phyloP scores from a whole-genome alignment of 2,888 invertebrate genomes.

The Plagiodera versicolora region DNA sequence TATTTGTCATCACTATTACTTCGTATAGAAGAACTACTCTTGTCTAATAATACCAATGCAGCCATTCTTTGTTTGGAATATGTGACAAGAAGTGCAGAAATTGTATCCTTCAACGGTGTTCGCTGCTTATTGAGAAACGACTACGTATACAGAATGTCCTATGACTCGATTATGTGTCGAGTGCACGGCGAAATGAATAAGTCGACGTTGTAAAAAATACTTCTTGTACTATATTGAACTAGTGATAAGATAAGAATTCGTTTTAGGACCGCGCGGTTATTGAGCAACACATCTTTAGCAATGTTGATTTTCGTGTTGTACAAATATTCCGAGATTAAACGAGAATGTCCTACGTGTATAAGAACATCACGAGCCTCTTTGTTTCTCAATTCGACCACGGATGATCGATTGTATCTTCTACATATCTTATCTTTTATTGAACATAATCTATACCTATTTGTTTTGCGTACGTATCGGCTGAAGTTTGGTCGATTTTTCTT shows the following conservation, averaged over 20 bases:
- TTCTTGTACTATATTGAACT: conserved; percentile 43
- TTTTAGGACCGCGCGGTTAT: conserved; percentile 28
- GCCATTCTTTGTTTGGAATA: background rate
- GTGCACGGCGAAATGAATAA: no score
- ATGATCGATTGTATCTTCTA: conserved; percentile 34
- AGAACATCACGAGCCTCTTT: conserved; percentile 12
- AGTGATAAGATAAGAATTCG: conserved; percentile 40
- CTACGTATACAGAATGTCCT: no score
- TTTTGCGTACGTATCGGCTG: conserved; percentile 28
- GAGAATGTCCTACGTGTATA: conserved; percentile 11
- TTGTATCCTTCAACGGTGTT: no score
- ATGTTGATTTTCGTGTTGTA: conserved; percentile 40
- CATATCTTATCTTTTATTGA: no score
- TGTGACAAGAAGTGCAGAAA: background rate
- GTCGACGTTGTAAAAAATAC: no score
- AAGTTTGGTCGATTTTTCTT: conserved; percentile 30
- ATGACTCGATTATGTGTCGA: no score
- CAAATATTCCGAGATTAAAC: conserved; percentile 33
- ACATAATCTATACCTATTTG: no score
- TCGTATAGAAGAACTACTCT: background rate
- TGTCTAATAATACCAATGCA: background rate
- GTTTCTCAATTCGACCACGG: conserved; percentile 26
- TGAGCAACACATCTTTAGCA: conserved; percentile 37
- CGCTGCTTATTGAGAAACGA: no score
- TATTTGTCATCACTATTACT: background rate